Evolutionary conservation across 1,140 invertebrate genomes (phyloP).

Genomic region (Dolichoris vasculosae): DNA sequence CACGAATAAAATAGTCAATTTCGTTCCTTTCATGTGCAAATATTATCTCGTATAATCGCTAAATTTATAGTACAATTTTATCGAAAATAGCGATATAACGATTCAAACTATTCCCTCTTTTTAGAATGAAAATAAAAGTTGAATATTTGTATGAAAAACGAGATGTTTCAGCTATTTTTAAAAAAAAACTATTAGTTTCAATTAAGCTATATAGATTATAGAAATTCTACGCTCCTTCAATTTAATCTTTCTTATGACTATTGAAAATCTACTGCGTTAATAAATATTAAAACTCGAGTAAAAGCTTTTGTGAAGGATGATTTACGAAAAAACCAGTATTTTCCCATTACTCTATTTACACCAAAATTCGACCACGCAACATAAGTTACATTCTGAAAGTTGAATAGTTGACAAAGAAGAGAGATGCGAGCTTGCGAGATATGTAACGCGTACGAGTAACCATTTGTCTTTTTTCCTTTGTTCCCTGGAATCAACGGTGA

Average conservation of each 20-base stretch:
- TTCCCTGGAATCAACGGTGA: slow-evolving; percentile 41
- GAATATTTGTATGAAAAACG: no score
- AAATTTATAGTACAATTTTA: no score
- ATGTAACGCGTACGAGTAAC: background rate
- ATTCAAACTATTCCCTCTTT: no score
- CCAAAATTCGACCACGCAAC: background rate
- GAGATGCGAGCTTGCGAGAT: background rate
- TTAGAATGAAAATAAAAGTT: no score
- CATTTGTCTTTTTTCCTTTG: slow-evolving; percentile 52
- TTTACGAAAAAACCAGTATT: no score
- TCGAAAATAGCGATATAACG: no score
- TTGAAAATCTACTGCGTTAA: background rate
- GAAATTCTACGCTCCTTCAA: background rate
- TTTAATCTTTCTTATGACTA: background rate
- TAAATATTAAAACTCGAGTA: background rate
- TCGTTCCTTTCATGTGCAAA: no score
- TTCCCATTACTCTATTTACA: background rate
- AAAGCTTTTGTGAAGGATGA: background rate
- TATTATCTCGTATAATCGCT: no score
- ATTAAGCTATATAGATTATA: no score
- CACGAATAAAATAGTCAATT: no score
- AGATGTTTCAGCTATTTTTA: no score
- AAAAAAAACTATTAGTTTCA: no score
- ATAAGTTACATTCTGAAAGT: background rate
- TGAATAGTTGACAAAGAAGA: background rate